Conservation (phyloP, 2,797 vertebrate genomes). For the Enoplosus armatus region DNA sequence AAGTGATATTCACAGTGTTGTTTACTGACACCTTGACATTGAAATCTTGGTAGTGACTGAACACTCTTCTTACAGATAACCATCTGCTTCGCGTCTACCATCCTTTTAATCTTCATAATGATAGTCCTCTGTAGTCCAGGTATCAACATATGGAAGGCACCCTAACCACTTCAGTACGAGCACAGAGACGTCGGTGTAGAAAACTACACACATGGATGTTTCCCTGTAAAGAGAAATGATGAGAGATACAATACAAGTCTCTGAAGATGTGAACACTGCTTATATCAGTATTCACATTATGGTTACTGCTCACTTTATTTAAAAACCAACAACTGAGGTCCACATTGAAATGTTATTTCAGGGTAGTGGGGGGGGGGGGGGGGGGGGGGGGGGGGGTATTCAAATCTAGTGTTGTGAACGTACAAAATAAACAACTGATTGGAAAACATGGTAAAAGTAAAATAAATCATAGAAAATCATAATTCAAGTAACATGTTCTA, state of each 20-base stretch:
- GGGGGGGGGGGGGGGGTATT: conserved; percentile 7
- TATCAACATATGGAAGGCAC: neutral
- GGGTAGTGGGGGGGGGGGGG: neutral
- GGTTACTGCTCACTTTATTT: conserved; percentile 61
- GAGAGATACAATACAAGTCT: conserved; percentile 6
- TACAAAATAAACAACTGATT: conserved; percentile 52
- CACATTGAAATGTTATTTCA: conserved; percentile 34
- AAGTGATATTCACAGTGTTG: conserved; percentile 11
- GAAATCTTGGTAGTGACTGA: conserved; percentile 6
- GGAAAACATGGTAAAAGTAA: conserved; percentile 46
- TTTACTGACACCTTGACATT: conserved; percentile 17
- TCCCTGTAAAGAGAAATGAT: conserved; percentile 1
- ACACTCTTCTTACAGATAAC: neutral
- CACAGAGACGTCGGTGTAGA: neutral
- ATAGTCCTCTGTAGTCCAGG: conserved; percentile 1
- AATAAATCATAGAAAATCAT: conserved; percentile 62
- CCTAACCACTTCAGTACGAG: neutral
- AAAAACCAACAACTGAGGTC: conserved; percentile 48
- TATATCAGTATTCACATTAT: conserved; percentile 20
- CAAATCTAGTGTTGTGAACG: conserved; percentile 56
- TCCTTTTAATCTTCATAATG: conserved; percentile 1
- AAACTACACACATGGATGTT: neutral
- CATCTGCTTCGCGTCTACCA: neutral
- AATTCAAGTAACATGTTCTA: conserved; percentile 61
- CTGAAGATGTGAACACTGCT: conserved; percentile 8